A percentile compares a stretch with the other conserved stretches of the same genome.
Evolutionary conservation across 2,888 invertebrate genomes (phyloP).

Genomic region (Sinelater perroti): DNA sequence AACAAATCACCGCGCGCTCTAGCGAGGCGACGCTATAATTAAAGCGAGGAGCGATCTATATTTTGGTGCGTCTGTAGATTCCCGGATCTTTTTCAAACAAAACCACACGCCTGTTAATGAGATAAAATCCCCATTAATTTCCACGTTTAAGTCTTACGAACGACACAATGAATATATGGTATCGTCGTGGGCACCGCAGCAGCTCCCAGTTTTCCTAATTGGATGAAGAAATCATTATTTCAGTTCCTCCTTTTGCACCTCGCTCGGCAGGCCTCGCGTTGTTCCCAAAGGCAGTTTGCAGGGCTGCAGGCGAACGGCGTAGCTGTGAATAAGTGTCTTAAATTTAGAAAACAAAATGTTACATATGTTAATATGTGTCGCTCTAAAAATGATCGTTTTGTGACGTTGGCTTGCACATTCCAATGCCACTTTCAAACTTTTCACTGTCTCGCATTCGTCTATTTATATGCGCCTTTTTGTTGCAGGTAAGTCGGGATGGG

Average conservation of each 20-base stretch:
- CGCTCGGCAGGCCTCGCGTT: conserved; percentile 1
- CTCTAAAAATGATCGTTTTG: background rate
- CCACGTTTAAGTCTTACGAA: conserved; percentile 52
- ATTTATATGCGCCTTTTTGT: background rate
- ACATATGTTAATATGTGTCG: conserved; percentile 12
- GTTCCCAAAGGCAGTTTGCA: background rate
- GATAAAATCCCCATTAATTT: conserved; percentile 57
- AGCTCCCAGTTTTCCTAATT: conserved; percentile 52
- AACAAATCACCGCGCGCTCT: too few relatives aligned
- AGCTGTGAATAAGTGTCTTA: conserved; percentile 3
- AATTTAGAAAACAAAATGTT: conserved; percentile 14
- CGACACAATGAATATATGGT: conserved; percentile 55
- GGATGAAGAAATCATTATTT: conserved; percentile 56
- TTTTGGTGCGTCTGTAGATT: conserved; percentile 18
- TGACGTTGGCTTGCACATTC: background rate
- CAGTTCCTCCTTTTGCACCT: conserved; percentile 21
- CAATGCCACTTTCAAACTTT: background rate
- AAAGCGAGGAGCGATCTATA: conserved; percentile 12
- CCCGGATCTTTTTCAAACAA: conserved; percentile 42
- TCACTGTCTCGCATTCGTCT: background rate
- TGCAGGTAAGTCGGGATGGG: background rate
- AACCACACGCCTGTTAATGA: conserved; percentile 52
- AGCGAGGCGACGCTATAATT: too few relatives aligned
- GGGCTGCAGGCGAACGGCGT: background rate
- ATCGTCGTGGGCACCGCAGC: conserved; percentile 51